Evolutionary conservation across 2,797 vertebrate species (phyloP), one percentile per base, ranked within the genome.

Genomic region (Girardinus metallicus): DNA sequence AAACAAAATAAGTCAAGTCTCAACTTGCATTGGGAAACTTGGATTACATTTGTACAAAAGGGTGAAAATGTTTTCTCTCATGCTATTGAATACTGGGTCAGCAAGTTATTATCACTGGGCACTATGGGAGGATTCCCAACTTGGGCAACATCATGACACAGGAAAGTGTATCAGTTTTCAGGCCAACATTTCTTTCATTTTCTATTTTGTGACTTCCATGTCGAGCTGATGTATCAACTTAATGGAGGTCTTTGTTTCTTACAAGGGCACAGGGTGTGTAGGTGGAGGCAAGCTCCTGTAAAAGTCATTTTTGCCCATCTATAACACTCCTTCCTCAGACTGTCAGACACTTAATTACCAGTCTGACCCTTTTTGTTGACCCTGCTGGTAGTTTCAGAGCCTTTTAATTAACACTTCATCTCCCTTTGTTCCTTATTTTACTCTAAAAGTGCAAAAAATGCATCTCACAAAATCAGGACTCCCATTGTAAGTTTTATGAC

Each of bases 341-440:
- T 57, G 29, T 5, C 76, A 78, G 49, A 78, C 66, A 36, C 41
- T 34, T n/a, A 34, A 57, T 55, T 44, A 72, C 39, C 29, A 43
- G 16, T 46, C 51, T 78, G 66, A 31, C 51, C n/a, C n/a, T 55
- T 34, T 78, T 44, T 15, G 23, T 43, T 39, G 29, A 49, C 31
- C 43, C 12, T 55, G 18, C 44, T n/a, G 23, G 49, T 41, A 29
- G 53, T 64, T 47, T 66, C 29, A 34, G 29, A 29, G 46, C n/a
- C n/a, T 39, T 62, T 21, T 76, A 60, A 75, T 53, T 62, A 29
- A 75, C 9, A 29, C 21, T 36, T 31, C 62, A 9, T 76, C 21
- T 31, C 44, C 23, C 39, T 49, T 4, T 76, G 60, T 36, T 39
- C 29, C 44, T 46, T 34, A 47, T 66, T 76, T 76, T 64, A n/a